Evolutionary conservation across 2,797 vertebrate species (phyloP).

Genomic region (Acanthurus tractus): DNA sequence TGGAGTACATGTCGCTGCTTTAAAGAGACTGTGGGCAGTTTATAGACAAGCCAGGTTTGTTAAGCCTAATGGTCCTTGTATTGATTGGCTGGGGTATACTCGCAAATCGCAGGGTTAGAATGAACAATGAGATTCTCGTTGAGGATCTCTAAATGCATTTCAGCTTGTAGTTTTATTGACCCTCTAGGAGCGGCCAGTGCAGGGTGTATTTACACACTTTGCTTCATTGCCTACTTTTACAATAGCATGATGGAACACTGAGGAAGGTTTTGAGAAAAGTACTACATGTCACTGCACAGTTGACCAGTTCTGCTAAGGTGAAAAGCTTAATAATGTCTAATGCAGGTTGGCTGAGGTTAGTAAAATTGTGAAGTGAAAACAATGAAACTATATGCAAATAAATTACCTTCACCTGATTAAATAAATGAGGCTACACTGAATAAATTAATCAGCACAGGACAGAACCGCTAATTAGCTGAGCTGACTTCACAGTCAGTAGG

Average conservation of each 20-base stretch:
- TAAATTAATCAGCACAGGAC: constrained; percentile 51
- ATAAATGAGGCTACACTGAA: constrained; percentile 48
- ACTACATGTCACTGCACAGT: constrained; percentile 21
- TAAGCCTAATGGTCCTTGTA: constrained; percentile 86
- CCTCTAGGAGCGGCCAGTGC: constrained; percentile 58
- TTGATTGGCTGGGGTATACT: constrained; percentile 82
- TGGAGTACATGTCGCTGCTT: constrained; percentile 52
- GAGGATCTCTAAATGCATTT: constrained; percentile 78
- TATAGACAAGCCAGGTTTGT: constrained; percentile 81
- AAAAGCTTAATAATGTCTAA: constrained; percentile 32
- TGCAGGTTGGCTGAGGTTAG: constrained; percentile 22
- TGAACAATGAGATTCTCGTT: constrained; percentile 74
- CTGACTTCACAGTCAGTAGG: constrained; percentile 44
- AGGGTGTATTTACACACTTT: constrained; percentile 76
- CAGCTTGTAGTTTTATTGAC: constrained; percentile 79
- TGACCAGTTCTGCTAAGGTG: constrained; percentile 41
- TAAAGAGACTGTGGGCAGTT: constrained; percentile 64
- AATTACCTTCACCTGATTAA: constrained; percentile 50
- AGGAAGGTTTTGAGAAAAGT: constrained; percentile 35
- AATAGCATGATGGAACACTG: constrained; percentile 59
- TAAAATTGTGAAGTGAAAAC: constrained; percentile 45
- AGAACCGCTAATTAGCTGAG: constrained; percentile 45
- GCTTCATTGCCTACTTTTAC: constrained; percentile 66
- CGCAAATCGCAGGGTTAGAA: constrained; percentile 71
- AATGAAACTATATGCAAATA: constrained; percentile 47